Evolutionary conservation across 2,888 invertebrate species (phyloP).

Genomic region (Zonitis immaculata): DNA sequence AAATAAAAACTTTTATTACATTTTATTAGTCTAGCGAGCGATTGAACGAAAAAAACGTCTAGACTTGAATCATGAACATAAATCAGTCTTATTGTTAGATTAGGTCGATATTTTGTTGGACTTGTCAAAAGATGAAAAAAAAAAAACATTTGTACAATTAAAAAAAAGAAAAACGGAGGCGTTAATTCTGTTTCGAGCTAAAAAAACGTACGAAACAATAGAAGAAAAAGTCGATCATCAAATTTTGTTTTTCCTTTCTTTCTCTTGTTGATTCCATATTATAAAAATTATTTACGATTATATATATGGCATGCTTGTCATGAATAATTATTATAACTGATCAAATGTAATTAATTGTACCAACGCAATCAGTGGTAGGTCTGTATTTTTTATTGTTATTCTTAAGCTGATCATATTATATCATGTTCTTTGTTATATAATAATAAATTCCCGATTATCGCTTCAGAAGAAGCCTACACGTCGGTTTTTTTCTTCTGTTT

Average conservation of each 20-base stretch:
- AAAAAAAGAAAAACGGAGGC: neutral
- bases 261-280: too few relatives aligned
- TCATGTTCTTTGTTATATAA: neutral
- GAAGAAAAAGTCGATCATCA: too few relatives aligned
- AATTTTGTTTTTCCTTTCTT: neutral
- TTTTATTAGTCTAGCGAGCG: neutral
- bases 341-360: neutral
- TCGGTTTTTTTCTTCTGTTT: too few relatives aligned
- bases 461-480: neutral
- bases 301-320: too few relatives aligned
- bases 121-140: neutral
- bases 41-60: neutral
- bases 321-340: neutral
- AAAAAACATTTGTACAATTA: neutral
- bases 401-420: too few relatives aligned
- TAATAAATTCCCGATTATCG: neutral
- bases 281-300: too few relatives aligned
- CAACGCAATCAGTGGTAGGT: neutral
- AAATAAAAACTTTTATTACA: neutral
- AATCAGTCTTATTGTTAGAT: neutral
- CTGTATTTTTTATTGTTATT: neutral
- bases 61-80: neutral
- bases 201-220: too few relatives aligned
- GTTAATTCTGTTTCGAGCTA: too few relatives aligned
- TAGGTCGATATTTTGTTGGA: neutral